Evolutionary conservation across 2,113 vertebrate genomes (phyloP).

Genomic region (Psophia crepitans): DNA sequence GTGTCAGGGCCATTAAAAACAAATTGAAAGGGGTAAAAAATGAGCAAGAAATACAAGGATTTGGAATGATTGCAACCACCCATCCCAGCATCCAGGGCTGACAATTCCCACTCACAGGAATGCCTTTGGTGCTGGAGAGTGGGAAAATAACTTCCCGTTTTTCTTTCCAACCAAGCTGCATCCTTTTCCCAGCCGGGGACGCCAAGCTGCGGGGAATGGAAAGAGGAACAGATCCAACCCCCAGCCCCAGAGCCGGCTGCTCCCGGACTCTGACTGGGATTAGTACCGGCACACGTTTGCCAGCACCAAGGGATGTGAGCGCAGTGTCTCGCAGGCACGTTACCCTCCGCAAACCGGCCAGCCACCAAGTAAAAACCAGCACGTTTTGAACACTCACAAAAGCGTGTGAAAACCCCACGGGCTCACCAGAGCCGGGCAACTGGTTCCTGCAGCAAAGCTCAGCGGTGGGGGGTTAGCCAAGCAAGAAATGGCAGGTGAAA

Average conservation of each 20-base stretch:
- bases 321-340: not conserved
- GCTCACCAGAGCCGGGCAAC: fast-evolving
- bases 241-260: not conserved
- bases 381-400: fast-evolving
- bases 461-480: fast-evolving
- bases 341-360: fast-evolving
- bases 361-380: not conserved
- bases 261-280: not conserved
- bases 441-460: not conserved
- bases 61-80: conserved; percentile 44
- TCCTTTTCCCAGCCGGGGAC: not conserved
- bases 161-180: not conserved
- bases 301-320: not conserved
- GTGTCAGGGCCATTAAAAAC: conserved; percentile 59
- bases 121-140: not conserved
- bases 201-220: not conserved
- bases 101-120: not conserved
- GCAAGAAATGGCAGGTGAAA: not conserved
- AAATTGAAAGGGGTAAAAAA: conserved; percentile 13
- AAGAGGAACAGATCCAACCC: not conserved
- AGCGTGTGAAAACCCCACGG: fast-evolving
- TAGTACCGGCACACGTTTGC: fast-evolving
- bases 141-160: not conserved
- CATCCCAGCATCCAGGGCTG: not conserved
- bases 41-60: conserved; percentile 25